phyloP scores from a whole-genome alignment of 2,797 vertebrate species.

The Danionella dracula region DNA sequence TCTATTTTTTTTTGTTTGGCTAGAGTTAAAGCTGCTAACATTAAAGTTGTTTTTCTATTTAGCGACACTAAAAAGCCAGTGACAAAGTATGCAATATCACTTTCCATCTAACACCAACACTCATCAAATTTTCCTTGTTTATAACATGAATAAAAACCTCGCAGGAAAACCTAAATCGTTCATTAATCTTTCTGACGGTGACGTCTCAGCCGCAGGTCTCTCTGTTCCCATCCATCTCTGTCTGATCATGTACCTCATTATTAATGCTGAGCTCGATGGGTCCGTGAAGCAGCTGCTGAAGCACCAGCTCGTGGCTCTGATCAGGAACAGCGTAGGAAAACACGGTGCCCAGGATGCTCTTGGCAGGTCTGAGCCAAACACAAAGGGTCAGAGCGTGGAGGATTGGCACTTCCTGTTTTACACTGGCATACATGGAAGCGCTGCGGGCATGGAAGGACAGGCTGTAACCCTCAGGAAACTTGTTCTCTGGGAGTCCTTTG shows the following conservation, averaged over 20 bases:
- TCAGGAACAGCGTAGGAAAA: conserved; percentile 86
- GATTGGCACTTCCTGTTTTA: conserved; percentile 79
- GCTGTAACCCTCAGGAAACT: conserved; percentile 78
- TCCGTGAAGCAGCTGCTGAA: conserved; percentile 83
- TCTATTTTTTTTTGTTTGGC: too few species aligned
- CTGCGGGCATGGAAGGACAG: conserved; percentile 85
- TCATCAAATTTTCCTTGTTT: too few species aligned
- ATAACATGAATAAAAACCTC: background rate
- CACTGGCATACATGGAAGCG: conserved; percentile 87
- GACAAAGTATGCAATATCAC: too few species aligned
- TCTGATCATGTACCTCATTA: conserved; percentile 76
- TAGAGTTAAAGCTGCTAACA: too few species aligned
- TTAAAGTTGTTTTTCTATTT: too few species aligned
- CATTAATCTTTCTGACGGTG: background rate
- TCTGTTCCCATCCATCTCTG: background rate
- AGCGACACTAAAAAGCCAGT: too few species aligned
- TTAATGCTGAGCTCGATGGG: conserved; percentile 90
- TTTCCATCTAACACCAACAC: too few species aligned
- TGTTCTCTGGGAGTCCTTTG: conserved; percentile 36
- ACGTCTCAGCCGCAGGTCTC: too few species aligned
- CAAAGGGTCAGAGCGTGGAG: conserved; percentile 84
- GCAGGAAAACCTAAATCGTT: background rate
- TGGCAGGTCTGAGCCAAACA: conserved; percentile 84
- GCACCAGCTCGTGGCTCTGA: conserved; percentile 88
- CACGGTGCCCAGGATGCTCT: conserved; percentile 80